Evolutionary conservation across 2,888 invertebrate species (phyloP), one percentile per base, ranked within the genome.

Genomic region (Gymnoscelis rufifasciata): DNA sequence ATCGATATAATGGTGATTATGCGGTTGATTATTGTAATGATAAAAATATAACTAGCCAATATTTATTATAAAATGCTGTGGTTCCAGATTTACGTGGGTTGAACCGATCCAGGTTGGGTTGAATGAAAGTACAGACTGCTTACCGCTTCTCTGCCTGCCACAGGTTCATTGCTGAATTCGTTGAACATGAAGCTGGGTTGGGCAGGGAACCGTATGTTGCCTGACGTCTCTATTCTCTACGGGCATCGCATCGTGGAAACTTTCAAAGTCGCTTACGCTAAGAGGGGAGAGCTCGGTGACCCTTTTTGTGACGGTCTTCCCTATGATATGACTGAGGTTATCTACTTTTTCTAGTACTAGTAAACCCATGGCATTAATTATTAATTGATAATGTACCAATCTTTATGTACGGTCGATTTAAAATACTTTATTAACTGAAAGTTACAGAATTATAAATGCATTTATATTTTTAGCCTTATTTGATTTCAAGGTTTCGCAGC

Each of bases 241-340:
- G 94, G 94, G 89, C 98, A 98, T 63, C 91, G 95, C 54, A 88
- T 97, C 55, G 6, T n/a, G n/a, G 98, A 99, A 74, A 91, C 94
- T 3, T 95, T 96, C 80, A 99, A 99, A 77, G 97, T 93, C 84
- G 97, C 94, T 11, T 97, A 94, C 76, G 97, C 95, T 1, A 91
- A 93, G 67, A 89, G 98, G 57, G 94, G 95, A 0, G 91, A 93
- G 56, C 84, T 99, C 53, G 98, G 95, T 0, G 98, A 98, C 84
- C 69, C 75, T 68, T 64, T 69, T 63, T 81, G 75, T 59, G 62
- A 57, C 61, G 71, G 74, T 37, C 51, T 80, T 5, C 53, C 68
- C 0, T 71, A 71, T 43, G 56, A 68, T 39, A 82, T 83, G 23
- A 45, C 42, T 27, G 75, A 78, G 41, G 83, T 82, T 48, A 28